phyloP scores from a whole-genome alignment of 2,888 invertebrate genomes.

The Drosophila meridiana region DNA sequence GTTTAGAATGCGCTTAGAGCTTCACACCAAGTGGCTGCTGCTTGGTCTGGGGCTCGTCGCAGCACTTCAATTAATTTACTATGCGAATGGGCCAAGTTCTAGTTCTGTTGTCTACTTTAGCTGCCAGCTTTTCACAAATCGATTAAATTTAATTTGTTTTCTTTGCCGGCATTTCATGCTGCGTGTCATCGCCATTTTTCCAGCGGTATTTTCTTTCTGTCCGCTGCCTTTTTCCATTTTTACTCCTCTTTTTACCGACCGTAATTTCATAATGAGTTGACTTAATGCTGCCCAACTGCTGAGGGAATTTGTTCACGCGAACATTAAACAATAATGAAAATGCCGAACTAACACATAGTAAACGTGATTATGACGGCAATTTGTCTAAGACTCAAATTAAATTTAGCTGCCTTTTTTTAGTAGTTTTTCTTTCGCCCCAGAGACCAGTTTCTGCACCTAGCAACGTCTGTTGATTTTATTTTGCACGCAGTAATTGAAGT shows the following conservation, averaged over 20 bases:
- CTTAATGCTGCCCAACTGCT: slow-evolving; percentile 69
- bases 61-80: slow-evolving; percentile 60
- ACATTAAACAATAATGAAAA: slow-evolving; percentile 60
- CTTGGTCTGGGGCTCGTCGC: slow-evolving; percentile 27
- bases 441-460: slow-evolving; percentile 31
- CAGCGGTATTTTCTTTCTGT: slow-evolving; percentile 28
- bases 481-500: slow-evolving; percentile 41
- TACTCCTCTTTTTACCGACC: slow-evolving; percentile 35
- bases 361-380: slow-evolving; percentile 19
- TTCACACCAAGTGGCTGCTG: slow-evolving; percentile 42
- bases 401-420: slow-evolving; percentile 17
- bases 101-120: slow-evolving; percentile 27
- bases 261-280: slow-evolving; percentile 80
- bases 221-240: slow-evolving; percentile 17
- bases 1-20: slow-evolving; percentile 81
- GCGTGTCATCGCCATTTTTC: slow-evolving; percentile 8
- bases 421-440: background rate
- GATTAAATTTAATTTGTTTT: slow-evolving; percentile 82
- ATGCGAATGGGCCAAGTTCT: slow-evolving; percentile 49
- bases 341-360: slow-evolving; percentile 39
- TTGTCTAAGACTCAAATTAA: slow-evolving; percentile 25
- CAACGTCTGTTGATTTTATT: slow-evolving; percentile 48
- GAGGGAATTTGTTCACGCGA: slow-evolving; percentile 51
- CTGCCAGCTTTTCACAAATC: slow-evolving; percentile 72
- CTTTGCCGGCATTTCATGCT: slow-evolving; percentile 60